These are phyloP conservation scores for Amphipoea lucens DNA, from an alignment of 2,888 invertebrate species.

Conservation along the genomic window DNA sequence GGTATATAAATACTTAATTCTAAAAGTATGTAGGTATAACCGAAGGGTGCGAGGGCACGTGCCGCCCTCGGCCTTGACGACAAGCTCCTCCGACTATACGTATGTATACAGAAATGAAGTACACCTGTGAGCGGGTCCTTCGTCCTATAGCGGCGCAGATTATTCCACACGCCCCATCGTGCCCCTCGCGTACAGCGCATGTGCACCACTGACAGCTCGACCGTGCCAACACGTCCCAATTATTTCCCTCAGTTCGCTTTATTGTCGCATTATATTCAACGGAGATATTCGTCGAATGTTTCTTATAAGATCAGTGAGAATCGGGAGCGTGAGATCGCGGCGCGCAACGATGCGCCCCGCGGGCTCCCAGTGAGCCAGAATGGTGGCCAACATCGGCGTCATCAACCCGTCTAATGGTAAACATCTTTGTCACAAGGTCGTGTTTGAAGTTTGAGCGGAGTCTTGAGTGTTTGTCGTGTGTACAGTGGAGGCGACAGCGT, in stretches of 20 bases:
- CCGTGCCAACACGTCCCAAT: slow-evolving; percentile 84
- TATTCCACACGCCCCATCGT: slow-evolving; percentile 83
- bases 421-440: slow-evolving; percentile 67
- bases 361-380: slow-evolving; percentile 76
- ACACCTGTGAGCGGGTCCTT: slow-evolving; percentile 76
- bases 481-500: slow-evolving; percentile 95
- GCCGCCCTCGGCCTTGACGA: slow-evolving; percentile 84
- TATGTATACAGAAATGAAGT: slow-evolving; percentile 58
- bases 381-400: slow-evolving; percentile 87
- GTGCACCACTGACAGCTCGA: slow-evolving; percentile 81
- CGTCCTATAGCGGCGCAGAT: slow-evolving; percentile 83
- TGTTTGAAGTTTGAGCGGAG: slow-evolving; percentile 46
- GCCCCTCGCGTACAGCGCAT: slow-evolving; percentile 84
- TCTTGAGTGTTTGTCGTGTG: slow-evolving; percentile 62
- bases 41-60: slow-evolving; percentile 75
- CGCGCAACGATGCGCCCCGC: slow-evolving; percentile 71
- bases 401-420: slow-evolving; percentile 86
- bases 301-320: slow-evolving; percentile 8
- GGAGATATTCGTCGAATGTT: slow-evolving; percentile 49
- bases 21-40: slow-evolving; percentile 49
- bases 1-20: slow-evolving; percentile 32
- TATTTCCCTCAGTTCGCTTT: slow-evolving; percentile 77
- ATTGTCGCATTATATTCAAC: slow-evolving; percentile 67
- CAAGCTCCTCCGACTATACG: slow-evolving; percentile 64
- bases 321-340: slow-evolving; percentile 45